Percentiles rank a stretch among this genome's conserved stretches.
These are phyloP conservation scores for Laspeyria flexula DNA, from an alignment of 2,888 invertebrate genomes.

Conservation along the genomic window DNA sequence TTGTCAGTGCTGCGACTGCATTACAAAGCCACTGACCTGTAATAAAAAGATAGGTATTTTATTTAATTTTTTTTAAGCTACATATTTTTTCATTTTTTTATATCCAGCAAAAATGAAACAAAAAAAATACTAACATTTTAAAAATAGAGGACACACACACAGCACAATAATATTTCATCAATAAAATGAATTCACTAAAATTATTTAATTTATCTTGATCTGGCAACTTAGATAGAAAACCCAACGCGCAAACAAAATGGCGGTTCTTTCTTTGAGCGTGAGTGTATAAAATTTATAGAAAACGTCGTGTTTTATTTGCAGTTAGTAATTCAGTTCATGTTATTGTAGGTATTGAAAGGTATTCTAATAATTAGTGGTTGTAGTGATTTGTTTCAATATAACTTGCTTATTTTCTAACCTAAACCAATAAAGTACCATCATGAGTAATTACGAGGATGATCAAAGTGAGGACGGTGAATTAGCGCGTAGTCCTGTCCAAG, in stretches of 20 bases:
- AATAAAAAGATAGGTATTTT: too few species aligned
- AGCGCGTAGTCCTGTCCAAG: conserved; percentile 89
- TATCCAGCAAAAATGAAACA: too few species aligned
- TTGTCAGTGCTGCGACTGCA: too few species aligned
- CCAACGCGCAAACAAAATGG: conserved; percentile 50
- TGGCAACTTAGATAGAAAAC: too few species aligned
- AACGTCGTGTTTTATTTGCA: conserved; percentile 18
- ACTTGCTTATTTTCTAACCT: conserved; percentile 4
- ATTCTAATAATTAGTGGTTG: not conserved
- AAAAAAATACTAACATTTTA: too few species aligned
- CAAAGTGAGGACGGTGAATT: conserved; percentile 95
- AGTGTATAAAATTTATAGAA: conserved; percentile 26
- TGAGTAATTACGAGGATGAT: conserved; percentile 88
- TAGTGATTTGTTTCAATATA: conserved; percentile 13
- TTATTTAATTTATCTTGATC: too few species aligned
- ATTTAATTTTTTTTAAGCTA: too few species aligned
- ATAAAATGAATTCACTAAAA: too few species aligned
- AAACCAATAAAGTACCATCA: conserved; percentile 42
- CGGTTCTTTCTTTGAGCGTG: conserved; percentile 38
- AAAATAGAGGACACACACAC: too few species aligned
- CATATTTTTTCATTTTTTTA: too few species aligned
- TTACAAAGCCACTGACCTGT: too few species aligned
- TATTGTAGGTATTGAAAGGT: conserved; percentile 1
- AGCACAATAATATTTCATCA: too few species aligned
- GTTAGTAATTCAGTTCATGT: conserved; percentile 1